These are phyloP conservation scores for Leptobrachium ailaonicum DNA, from an alignment of 2,113 vertebrate species.

Conservation along the genomic window DNA sequence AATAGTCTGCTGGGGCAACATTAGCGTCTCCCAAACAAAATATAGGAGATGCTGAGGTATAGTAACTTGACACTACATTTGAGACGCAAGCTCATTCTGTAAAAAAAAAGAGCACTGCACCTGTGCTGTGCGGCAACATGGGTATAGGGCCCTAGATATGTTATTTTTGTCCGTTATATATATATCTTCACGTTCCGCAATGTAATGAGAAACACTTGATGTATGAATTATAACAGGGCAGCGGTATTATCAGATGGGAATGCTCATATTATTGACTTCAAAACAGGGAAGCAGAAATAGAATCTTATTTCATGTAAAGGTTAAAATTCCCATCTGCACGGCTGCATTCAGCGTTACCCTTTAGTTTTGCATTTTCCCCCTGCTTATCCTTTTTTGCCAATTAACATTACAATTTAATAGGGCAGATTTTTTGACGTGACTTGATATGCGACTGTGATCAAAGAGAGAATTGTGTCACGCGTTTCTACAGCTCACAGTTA, in stretches of 20 bases:
- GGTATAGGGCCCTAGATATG: no score
- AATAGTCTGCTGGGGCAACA: no score
- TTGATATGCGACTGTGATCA: conserved; percentile 42
- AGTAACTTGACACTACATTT: no score
- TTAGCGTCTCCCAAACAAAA: no score
- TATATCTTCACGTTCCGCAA: no score
- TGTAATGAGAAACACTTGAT: no score
- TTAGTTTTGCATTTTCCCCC: conserved; percentile 8
- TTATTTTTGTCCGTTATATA: no score
- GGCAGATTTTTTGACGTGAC: conserved; percentile 9
- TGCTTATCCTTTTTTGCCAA: conserved; percentile 6
- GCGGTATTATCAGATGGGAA: conserved; percentile 26
- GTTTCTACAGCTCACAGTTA: conserved; percentile 29
- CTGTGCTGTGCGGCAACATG: no score
- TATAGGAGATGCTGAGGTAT: no score
- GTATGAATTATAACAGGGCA: conserved; percentile 22
- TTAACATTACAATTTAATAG: conserved; percentile 35
- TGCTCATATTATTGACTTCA: conserved; percentile 15
- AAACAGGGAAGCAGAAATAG: conserved; percentile 14
- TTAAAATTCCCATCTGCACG: neutral
- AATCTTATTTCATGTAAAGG: neutral
- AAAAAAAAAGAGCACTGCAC: no score
- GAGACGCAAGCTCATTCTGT: no score
- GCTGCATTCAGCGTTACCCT: neutral
- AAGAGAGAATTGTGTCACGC: conserved; percentile 27